Percentiles rank a stretch among this genome's conserved stretches.
Evolutionary conservation across 1,140 invertebrate species (phyloP).

Genomic region (Trachymyrmex septentrionalis): DNA sequence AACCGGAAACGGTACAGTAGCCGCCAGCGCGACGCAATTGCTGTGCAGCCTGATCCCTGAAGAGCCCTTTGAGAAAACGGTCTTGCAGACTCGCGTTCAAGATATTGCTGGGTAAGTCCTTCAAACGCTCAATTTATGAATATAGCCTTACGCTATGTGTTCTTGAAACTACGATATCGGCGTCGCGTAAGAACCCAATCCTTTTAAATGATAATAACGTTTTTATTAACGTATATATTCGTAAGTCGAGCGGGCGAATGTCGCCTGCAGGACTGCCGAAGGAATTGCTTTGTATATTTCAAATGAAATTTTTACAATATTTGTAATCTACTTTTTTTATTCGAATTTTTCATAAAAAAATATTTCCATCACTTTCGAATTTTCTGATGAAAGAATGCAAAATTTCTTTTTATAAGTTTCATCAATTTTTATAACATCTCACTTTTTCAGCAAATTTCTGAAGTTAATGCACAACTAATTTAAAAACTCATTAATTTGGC

Average conservation of each 20-base stretch:
- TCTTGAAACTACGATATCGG: constrained; percentile 50
- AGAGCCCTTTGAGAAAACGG: constrained; percentile 81
- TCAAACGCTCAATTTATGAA: constrained; percentile 28
- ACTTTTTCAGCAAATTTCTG: neutral
- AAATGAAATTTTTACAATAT: neutral
- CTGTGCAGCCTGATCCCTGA: constrained; percentile 84
- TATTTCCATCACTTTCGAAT: neutral
- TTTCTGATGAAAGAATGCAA: neutral
- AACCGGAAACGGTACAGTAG: constrained; percentile 82
- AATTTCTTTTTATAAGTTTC: neutral
- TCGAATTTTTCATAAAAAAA: neutral
- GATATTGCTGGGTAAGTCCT: constrained; percentile 84
- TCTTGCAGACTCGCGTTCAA: constrained; percentile 82
- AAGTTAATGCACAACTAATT: neutral
- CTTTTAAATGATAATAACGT: constrained; percentile 47
- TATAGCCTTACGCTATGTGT: constrained; percentile 42
- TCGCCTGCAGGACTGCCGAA: too few species aligned
- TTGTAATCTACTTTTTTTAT: neutral
- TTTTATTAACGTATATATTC: constrained; percentile 35
- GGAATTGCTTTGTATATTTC: neutral
- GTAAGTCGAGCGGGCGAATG: neutral
- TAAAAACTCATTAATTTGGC: neutral
- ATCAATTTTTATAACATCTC: neutral
- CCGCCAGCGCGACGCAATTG: constrained; percentile 82
- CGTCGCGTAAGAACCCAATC: neutral